Conservation (phyloP, 1,140 invertebrate species). For the Pogonus chalceus region DNA sequence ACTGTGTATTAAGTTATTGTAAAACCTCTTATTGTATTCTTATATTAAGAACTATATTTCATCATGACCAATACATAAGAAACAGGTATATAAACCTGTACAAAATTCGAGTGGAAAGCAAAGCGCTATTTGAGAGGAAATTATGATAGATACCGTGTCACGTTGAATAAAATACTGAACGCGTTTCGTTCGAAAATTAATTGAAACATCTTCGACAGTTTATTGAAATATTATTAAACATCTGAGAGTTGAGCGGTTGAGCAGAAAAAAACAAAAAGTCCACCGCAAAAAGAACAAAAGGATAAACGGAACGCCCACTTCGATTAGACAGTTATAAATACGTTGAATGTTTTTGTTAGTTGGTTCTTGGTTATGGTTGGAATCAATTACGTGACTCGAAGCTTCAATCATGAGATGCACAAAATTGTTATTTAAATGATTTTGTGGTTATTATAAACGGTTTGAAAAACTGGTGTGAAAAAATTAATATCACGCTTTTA, state of each 20-base stretch:
- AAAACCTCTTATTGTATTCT: neutral
- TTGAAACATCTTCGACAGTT: neutral
- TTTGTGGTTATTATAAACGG: neutral
- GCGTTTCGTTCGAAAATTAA: neutral
- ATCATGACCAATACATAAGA: no score
- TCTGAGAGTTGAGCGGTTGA: neutral
- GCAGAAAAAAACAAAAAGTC: neutral
- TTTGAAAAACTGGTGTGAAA: neutral
- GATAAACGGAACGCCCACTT: neutral
- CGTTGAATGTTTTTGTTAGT: neutral
- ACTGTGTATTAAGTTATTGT: neutral
- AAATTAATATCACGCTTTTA: neutral
- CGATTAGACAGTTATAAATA: neutral
- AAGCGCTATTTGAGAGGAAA: neutral
- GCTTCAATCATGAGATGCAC: neutral
- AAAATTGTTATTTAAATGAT: neutral
- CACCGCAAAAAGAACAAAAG: neutral
- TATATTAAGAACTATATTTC: neutral
- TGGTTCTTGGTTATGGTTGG: neutral
- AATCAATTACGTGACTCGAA: neutral
- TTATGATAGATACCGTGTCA: slow-evolving; percentile 4
- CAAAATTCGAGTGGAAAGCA: no score
- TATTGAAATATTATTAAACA: slow-evolving; percentile 5
- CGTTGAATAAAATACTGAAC: neutral
- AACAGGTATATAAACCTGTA: no score